Percentiles rank a stretch among this genome's conserved stretches.
Conservation (phyloP, 2,113 vertebrate genomes). For the Neopipo cinnamomea region DNA sequence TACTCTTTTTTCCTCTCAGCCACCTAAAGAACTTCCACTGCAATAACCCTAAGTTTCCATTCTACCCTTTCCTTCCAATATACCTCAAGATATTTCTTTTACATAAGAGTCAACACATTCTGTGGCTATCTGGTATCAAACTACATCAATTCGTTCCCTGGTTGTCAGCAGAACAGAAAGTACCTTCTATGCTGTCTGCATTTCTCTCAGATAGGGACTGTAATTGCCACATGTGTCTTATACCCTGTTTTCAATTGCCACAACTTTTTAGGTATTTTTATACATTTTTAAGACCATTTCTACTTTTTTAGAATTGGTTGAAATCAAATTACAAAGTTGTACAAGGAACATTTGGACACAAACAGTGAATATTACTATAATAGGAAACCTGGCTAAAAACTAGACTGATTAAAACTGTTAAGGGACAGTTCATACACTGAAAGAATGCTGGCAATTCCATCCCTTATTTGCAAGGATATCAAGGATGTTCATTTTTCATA, state of each 20-base stretch:
- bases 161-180: neutral
- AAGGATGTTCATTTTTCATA: neutral
- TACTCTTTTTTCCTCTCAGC: neutral
- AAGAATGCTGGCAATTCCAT: neutral
- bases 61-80: neutral
- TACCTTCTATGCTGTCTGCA: neutral
- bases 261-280: neutral
- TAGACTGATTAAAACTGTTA: neutral
- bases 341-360: neutral
- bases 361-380: neutral
- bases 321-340: neutral
- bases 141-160: fast-evolving
- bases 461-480: neutral
- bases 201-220: neutral
- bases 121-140: neutral
- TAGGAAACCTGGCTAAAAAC: neutral
- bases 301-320: neutral
- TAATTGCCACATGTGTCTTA: neutral
- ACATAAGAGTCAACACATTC: neutral
- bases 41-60: neutral
- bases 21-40: neutral
- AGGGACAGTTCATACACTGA: neutral
- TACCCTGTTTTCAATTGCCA: fast-evolving
- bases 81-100: neutral
- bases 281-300: neutral